Conservation (phyloP, 2,113 vertebrate species). For the Amia ocellicauda region DNA sequence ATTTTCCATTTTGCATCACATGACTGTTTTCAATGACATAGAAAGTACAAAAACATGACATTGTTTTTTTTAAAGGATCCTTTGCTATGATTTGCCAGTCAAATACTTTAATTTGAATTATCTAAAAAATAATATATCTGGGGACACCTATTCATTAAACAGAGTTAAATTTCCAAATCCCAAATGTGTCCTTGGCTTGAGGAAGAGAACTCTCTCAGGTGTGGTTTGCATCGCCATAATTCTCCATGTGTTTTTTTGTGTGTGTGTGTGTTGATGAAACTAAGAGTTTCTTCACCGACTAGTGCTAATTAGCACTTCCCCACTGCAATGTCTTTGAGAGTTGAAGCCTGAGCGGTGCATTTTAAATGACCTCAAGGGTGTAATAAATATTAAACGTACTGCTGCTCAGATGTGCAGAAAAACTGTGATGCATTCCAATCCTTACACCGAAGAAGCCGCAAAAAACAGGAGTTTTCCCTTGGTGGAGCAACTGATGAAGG, state of each 20-base stretch:
- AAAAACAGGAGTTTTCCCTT: slow-evolving; percentile 1
- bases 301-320: neutral
- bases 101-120: too few species aligned
- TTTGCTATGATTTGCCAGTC: too few species aligned
- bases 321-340: neutral
- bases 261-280: too few species aligned
- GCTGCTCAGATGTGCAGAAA: neutral
- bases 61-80: too few species aligned
- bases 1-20: too few species aligned
- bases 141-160: slow-evolving; percentile 32
- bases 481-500: slow-evolving; percentile 35
- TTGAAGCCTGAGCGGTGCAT: neutral
- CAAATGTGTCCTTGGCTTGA: slow-evolving; percentile 13
- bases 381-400: slow-evolving; percentile 7
- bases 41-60: too few species aligned
- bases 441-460: slow-evolving; percentile 28
- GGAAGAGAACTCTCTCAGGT: neutral
- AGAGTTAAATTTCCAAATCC: slow-evolving; percentile 34
- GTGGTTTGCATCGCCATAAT: too few species aligned
- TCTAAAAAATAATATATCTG: too few species aligned
- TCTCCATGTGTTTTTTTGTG: too few species aligned
- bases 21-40: too few species aligned
- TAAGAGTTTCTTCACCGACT: neutral
- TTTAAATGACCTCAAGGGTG: neutral
- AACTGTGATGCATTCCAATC: neutral